These are phyloP conservation scores for Halichondria panicea DNA, from an alignment of 37 sponge, comb jelly and placozoan genomes.

Conservation along the genomic window DNA sequence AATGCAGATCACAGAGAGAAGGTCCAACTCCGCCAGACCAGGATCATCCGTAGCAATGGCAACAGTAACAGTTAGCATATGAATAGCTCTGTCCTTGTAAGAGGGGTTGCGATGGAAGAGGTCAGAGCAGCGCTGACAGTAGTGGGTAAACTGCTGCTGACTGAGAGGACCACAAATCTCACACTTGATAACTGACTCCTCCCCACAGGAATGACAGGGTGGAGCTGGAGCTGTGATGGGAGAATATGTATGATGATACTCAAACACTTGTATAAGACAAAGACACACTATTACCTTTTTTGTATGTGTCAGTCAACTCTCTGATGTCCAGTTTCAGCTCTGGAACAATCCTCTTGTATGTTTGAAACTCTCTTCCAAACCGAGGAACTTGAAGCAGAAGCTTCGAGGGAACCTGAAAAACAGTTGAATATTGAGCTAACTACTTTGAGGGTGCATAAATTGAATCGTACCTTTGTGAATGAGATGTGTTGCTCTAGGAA, in stretches of 20 bases:
- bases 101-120: too few species aligned
- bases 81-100: too few species aligned
- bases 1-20: too few species aligned
- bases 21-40: too few species aligned
- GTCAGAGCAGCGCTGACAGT: too few species aligned
- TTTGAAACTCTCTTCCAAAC: slow-evolving; percentile 89
- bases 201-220: neutral
- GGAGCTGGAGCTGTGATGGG: neutral
- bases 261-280: neutral
- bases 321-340: slow-evolving; percentile 50
- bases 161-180: too few species aligned
- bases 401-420: slow-evolving; percentile 53
- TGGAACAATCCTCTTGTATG: slow-evolving; percentile 81
- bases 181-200: neutral
- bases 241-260: neutral
- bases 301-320: neutral
- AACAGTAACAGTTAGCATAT: too few species aligned
- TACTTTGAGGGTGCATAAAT: neutral
- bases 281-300: neutral
- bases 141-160: too few species aligned
- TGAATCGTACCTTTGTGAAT: slow-evolving; percentile 51
- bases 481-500: slow-evolving; percentile 68
- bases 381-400: slow-evolving; percentile 90
- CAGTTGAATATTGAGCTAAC: neutral
- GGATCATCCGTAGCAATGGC: too few species aligned